A percentile compares a stretch with the other conserved stretches of the same genome.
Conservation (phyloP, 2,797 vertebrate species). For the Falco biarmicus region DNA sequence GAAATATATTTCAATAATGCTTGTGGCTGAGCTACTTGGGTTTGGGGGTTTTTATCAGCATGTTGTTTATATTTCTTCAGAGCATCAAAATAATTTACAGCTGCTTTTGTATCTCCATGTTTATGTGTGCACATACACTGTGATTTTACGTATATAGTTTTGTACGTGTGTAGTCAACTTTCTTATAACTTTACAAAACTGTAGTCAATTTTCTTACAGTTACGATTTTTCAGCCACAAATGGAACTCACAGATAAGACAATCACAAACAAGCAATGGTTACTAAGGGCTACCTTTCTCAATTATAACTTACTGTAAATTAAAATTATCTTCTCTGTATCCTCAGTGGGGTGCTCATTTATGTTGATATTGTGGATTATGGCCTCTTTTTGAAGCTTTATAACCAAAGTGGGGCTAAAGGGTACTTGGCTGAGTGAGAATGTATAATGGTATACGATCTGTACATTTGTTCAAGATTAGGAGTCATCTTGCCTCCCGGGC, state of each 20-base stretch:
- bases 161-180: background rate
- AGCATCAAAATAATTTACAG: background rate
- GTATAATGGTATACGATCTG: background rate
- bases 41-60: background rate
- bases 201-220: background rate
- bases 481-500: background rate
- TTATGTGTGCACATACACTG: background rate
- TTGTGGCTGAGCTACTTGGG: background rate
- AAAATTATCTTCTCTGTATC: background rate
- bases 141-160: background rate
- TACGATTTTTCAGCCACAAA: background rate
- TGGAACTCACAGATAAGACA: background rate
- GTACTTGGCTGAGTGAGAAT: background rate
- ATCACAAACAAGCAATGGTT: background rate
- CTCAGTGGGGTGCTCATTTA: background rate
- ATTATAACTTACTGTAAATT: background rate
- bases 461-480: background rate
- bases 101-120: background rate
- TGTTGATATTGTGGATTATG: background rate
- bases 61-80: background rate
- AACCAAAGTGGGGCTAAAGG: background rate
- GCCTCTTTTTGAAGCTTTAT: background rate
- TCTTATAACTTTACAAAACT: background rate
- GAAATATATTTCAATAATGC: background rate
- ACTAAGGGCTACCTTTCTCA: background rate